Conservation (phyloP, 2,113 vertebrate species). For the Ictidomys tridecemlineatus region DNA sequence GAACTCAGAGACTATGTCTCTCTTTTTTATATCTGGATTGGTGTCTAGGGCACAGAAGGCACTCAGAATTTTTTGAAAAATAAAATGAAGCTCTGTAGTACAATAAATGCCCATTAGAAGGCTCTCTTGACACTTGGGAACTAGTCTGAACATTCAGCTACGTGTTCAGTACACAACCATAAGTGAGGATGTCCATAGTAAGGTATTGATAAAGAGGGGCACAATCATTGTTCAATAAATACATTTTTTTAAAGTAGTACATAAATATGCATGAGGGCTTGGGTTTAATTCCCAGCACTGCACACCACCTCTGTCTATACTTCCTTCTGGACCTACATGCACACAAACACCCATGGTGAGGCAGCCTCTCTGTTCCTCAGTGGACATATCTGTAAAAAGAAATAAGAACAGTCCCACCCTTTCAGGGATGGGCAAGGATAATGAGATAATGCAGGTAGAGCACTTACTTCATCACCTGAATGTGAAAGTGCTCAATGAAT, state of each 20-base stretch:
- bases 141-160: not conserved
- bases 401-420: not conserved
- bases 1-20: not conserved
- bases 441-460: not conserved
- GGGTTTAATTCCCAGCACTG: not conserved
- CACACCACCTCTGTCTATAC: not conserved
- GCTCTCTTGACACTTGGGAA: conserved; percentile 69
- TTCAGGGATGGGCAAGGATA: not conserved
- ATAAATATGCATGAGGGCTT: not conserved
- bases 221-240: not conserved
- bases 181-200: not conserved
- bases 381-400: not conserved
- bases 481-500: not conserved
- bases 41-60: not conserved
- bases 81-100: conserved; percentile 53
- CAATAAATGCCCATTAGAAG: conserved; percentile 80
- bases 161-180: not conserved
- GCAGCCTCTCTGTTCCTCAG: not conserved
- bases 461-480: not conserved
- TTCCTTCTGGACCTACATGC: not conserved
- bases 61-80: not conserved
- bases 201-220: not conserved
- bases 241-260: conserved; percentile 6
- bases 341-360: not conserved
- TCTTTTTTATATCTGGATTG: not conserved